phyloP scores from a whole-genome alignment of 2,888 invertebrate species.

The Caenorhabditis sp. region DNA sequence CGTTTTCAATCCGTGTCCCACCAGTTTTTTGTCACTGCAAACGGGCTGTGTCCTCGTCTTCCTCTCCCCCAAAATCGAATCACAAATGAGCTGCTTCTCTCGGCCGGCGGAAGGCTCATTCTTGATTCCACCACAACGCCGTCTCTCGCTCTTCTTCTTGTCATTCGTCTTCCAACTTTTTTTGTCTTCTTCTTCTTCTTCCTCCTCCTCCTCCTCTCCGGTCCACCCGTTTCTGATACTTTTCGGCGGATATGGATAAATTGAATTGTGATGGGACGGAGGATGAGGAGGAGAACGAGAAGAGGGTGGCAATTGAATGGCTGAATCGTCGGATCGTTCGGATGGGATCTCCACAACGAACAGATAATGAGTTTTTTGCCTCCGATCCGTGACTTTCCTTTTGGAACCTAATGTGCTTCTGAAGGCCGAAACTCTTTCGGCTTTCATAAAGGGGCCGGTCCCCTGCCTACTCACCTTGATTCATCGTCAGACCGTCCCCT shows the following conservation, averaged over 20 bases:
- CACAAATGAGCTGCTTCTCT: slow-evolving; percentile 58
- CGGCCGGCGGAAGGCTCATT: slow-evolving; percentile 44
- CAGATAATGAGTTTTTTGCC: slow-evolving; percentile 52
- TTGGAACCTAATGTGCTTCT: slow-evolving; percentile 39
- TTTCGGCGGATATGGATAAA: slow-evolving; percentile 18
- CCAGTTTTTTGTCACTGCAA: slow-evolving; percentile 22
- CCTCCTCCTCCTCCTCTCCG: not conserved
- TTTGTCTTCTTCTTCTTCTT: slow-evolving; percentile 13
- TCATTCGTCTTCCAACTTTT: slow-evolving; percentile 32
- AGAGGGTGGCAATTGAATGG: no score
- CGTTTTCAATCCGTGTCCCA: slow-evolving; percentile 15
- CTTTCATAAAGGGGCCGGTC: slow-evolving; percentile 15
- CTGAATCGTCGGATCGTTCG: not conserved
- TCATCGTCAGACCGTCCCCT: slow-evolving; percentile 17
- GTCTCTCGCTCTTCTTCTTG: slow-evolving; percentile 24
- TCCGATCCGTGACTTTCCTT: not conserved
- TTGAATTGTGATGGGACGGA: no score
- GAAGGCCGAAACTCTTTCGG: slow-evolving; percentile 56
- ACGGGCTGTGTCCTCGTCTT: no score
- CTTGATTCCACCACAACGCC: slow-evolving; percentile 33
- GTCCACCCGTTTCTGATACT: slow-evolving; percentile 12
- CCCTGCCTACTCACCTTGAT: slow-evolving; percentile 26
- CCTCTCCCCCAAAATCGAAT: slow-evolving; percentile 56
- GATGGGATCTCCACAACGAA: slow-evolving; percentile 13
- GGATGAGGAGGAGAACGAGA: no score